phyloP scores from a whole-genome alignment of 2,888 invertebrate genomes.

The Cheilosia scutellata region DNA sequence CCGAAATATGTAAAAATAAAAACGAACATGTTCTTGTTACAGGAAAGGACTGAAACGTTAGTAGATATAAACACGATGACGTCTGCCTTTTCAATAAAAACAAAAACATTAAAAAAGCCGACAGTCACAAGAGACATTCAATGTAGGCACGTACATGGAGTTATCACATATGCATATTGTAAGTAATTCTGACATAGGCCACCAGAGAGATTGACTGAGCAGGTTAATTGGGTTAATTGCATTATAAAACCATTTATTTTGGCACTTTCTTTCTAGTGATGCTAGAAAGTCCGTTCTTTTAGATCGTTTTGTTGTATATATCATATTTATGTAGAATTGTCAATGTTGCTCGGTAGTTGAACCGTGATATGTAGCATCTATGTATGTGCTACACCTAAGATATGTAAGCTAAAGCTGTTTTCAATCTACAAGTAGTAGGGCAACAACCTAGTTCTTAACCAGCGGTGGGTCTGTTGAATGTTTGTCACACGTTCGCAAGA shows the following conservation, averaged over 20 bases:
- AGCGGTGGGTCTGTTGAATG: too few relatives aligned
- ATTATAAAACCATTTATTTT: conserved; percentile 7
- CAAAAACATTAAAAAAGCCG: conserved; percentile 2
- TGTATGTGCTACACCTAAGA: too few relatives aligned
- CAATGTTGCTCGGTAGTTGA: neutral
- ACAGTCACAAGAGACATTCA: conserved; percentile 24
- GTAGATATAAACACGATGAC: conserved; percentile 23
- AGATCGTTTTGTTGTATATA: neutral
- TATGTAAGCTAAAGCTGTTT: too few relatives aligned
- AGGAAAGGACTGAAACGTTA: conserved; percentile 12
- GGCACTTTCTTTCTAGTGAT: neutral
- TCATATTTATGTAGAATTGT: neutral
- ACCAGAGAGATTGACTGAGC: conserved; percentile 13
- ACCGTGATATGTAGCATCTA: too few relatives aligned
- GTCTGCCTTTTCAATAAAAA: conserved; percentile 22
- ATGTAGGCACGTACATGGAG: neutral
- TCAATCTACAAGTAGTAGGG: too few relatives aligned
- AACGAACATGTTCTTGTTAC: neutral
- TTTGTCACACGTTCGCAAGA: too few relatives aligned
- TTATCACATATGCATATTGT: neutral
- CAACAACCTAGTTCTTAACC: too few relatives aligned
- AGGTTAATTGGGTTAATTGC: conserved; percentile 60
- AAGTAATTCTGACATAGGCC: neutral
- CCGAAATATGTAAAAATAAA: neutral
- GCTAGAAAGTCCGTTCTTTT: neutral